Conservation (phyloP, 1,140 invertebrate species). For the Conopomorpha cramerella region DNA sequence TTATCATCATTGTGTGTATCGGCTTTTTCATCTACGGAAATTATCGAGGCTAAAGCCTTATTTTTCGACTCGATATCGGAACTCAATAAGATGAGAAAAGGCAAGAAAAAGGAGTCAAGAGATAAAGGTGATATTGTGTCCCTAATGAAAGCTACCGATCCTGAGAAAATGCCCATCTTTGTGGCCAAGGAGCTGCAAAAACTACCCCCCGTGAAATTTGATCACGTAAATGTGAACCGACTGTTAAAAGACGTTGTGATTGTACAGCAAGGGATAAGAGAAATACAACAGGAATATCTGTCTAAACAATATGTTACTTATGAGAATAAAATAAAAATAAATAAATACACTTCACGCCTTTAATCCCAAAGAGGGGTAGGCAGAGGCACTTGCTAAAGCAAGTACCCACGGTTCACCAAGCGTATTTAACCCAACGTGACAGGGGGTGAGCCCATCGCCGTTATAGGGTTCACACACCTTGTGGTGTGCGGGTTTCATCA, state of each 20-base stretch:
- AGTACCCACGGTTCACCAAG: no score
- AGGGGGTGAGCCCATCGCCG: no score
- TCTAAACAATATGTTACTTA: slow-evolving; percentile 2
- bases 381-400: no score
- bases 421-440: no score
- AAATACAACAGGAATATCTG: background rate
- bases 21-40: slow-evolving; percentile 1
- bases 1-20: background rate
- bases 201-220: slow-evolving; percentile 5
- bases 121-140: slow-evolving; percentile 7
- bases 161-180: slow-evolving; percentile 5
- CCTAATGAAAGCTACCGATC: slow-evolving; percentile 1
- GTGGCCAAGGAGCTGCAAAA: slow-evolving; percentile 5
- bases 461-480: no score
- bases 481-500: no score
- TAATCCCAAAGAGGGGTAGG: no score
- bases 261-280: background rate
- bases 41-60: background rate
- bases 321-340: background rate
- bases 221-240: slow-evolving; percentile 3
- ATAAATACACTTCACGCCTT: no score
- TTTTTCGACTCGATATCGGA: slow-evolving; percentile 1
- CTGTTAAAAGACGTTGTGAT: slow-evolving; percentile 3
- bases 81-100: slow-evolving; percentile 2
- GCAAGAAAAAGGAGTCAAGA: slow-evolving; percentile 1